Evolutionary conservation across 2,797 vertebrate species (phyloP).

Genomic region (Aldrovandia affinis): DNA sequence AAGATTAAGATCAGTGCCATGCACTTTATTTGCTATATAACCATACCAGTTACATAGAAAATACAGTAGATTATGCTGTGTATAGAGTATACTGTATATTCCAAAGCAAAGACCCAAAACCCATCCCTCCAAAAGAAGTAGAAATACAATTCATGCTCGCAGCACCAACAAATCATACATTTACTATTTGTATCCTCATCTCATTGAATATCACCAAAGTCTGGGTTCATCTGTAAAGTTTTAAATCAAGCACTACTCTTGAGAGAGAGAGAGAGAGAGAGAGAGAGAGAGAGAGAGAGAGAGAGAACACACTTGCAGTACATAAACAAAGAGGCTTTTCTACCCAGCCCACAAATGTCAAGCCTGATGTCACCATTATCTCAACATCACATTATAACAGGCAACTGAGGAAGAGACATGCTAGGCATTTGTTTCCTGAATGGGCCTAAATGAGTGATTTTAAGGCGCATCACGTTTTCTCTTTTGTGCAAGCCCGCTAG

Average conservation of each 20-base stretch:
- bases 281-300: constrained; percentile 10
- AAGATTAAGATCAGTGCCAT: background rate
- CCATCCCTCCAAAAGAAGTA: background rate
- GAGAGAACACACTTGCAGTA: background rate
- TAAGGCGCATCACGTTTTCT: background rate
- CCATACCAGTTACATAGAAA: background rate
- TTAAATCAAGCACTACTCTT: too few species aligned
- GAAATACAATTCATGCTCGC: background rate
- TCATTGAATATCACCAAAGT: too few species aligned
- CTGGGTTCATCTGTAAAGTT: too few species aligned
- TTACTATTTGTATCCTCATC: too few species aligned
- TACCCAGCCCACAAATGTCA: constrained; percentile 46
- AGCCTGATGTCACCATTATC: constrained; percentile 42
- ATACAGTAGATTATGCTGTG: background rate
- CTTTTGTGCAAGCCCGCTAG: background rate
- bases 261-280: background rate
- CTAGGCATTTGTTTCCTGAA: constrained; percentile 3
- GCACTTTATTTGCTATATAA: background rate
- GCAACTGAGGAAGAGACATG: background rate
- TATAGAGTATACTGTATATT: background rate
- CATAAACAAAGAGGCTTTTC: constrained; percentile 46
- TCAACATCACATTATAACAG: constrained; percentile 21
- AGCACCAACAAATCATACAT: too few species aligned
- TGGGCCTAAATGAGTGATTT: constrained; percentile 1
- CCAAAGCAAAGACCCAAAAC: background rate